phyloP scores from a whole-genome alignment of 2,113 vertebrate species.

The Aptenodytes forsteri region DNA sequence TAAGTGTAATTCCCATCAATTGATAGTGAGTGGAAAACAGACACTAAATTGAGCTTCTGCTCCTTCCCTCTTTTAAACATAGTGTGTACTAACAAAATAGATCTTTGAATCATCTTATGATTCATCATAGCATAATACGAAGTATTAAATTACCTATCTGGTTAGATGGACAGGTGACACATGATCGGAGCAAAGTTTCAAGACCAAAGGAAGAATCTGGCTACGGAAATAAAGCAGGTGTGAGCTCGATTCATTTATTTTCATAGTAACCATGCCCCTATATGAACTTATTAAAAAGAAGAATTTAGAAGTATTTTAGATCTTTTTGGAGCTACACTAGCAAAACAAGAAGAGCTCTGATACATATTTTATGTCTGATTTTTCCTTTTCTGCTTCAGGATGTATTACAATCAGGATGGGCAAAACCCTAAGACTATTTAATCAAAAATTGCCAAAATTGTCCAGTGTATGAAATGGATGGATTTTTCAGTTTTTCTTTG shows the following conservation, averaged over 20 bases:
- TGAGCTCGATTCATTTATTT: not conserved
- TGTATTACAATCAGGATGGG: not conserved
- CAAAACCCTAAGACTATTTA: not conserved
- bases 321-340: not conserved
- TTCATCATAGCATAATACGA: not conserved
- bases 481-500: not conserved
- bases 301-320: not conserved
- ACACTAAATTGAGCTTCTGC: not conserved
- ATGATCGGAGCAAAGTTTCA: not conserved
- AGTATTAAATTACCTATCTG: not conserved
- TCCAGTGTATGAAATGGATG: not conserved
- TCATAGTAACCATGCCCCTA: not conserved
- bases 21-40: not conserved
- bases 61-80: not conserved
- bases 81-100: not conserved
- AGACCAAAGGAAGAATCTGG: not conserved
- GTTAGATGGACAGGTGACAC: not conserved
- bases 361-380: not conserved
- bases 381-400: not conserved
- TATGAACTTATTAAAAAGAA: not conserved
- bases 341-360: not conserved
- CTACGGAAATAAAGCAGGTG: not conserved
- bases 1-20: not conserved
- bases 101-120: conserved; percentile 16
- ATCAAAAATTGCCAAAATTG: not conserved